A percentile compares a stretch with the other conserved stretches of the same genome.
Conservation (phyloP, 2,797 vertebrate species). For the Dryobates pubescens region DNA sequence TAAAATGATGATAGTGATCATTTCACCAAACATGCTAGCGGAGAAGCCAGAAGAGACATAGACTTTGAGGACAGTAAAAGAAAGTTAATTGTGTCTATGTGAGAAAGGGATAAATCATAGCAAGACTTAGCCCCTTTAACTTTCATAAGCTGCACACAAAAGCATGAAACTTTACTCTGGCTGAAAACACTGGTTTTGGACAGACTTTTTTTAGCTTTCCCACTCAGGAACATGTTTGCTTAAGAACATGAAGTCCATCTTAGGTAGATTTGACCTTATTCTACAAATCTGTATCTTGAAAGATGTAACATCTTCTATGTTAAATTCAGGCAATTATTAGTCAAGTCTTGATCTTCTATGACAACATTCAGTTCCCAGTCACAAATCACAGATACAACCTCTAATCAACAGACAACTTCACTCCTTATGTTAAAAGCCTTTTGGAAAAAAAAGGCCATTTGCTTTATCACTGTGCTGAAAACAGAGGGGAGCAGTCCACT, state of each 20-base stretch:
- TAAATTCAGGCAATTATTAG: constrained; percentile 26
- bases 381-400: constrained; percentile 63
- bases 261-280: constrained; percentile 36
- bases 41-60: background rate
- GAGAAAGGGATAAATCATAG: background rate
- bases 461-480: constrained; percentile 74
- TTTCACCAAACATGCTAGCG: background rate
- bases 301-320: background rate
- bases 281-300: constrained; percentile 25
- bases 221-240: background rate
- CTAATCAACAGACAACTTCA: constrained; percentile 62
- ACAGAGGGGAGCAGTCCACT: constrained; percentile 58
- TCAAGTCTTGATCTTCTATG: constrained; percentile 18
- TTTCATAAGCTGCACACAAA: background rate
- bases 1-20: background rate
- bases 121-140: background rate
- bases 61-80: background rate
- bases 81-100: background rate
- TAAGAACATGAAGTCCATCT: constrained; percentile 38
- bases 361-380: constrained; percentile 46
- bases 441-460: constrained; percentile 72
- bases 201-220: background rate
- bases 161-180: background rate
- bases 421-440: constrained; percentile 61
- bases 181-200: background rate